These are phyloP conservation scores for Saccostrea glomerata DNA, from an alignment of 1,140 invertebrate species.

Conservation along the genomic window DNA sequence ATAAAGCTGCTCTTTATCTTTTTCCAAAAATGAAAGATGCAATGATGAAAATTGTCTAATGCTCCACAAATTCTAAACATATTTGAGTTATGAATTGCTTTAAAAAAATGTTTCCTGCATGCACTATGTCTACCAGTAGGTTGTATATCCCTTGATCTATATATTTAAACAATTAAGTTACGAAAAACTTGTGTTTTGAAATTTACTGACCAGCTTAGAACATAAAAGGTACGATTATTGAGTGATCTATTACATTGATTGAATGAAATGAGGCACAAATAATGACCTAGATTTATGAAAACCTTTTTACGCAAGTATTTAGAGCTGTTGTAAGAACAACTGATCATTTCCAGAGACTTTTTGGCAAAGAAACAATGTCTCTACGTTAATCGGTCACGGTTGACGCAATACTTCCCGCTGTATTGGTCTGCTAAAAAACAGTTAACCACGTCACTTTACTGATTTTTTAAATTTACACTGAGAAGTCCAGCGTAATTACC, in stretches of 20 bases:
- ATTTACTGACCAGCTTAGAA: background rate
- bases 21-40: too few relatives aligned
- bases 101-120: too few relatives aligned
- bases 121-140: too few relatives aligned
- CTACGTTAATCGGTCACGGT: background rate
- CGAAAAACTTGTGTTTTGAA: background rate
- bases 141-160: background rate
- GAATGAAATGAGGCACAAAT: conserved; percentile 20
- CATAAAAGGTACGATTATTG: background rate
- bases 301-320: background rate
- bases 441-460: conserved; percentile 19
- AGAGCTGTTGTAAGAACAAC: background rate
- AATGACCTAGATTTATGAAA: conserved; percentile 21
- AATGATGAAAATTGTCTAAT: too few relatives aligned
- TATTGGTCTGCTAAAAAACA: background rate
- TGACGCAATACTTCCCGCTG: conserved; percentile 8
- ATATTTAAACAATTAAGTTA: background rate
- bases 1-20: too few relatives aligned
- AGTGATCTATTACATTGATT: background rate
- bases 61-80: too few relatives aligned
- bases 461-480: background rate
- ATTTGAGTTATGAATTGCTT: too few relatives aligned
- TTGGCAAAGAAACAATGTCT: conserved; percentile 10
- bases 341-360: background rate
- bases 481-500: background rate